Evolutionary conservation across 2,797 vertebrate species (phyloP), one percentile per base, ranked within the genome.

Genomic region (Acanthiza pusilla): DNA sequence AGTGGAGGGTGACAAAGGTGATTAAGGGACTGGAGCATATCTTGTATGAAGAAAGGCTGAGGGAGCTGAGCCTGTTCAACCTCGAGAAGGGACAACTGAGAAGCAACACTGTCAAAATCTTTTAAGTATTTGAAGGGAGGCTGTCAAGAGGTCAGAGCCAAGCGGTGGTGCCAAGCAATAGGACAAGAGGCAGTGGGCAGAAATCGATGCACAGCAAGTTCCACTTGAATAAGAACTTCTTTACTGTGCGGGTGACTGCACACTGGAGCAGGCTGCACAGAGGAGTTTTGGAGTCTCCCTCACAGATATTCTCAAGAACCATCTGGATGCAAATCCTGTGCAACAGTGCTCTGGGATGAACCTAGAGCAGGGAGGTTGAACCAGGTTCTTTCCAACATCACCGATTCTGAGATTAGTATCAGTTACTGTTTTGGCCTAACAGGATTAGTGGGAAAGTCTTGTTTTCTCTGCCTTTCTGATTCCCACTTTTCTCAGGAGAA

Each of bases 1-100:
- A 34, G 30, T 0, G 0, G 11, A 47, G 21, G 8, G 10, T 6
- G 3, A 36, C 55, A 48, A 30, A 36, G 16, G 36, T 13, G 34
- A 36, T 61, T 61, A 6, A 42, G 10, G 6, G 13, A 7, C 20
- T 42, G 7, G 7, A 48, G 9, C 18, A 14, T 54, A 15, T 20
- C 12, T 43, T 17, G 7, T 42, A 4, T 0, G 3, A 5, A 32
- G 21, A 40, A 42, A 13, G 5, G 30, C 20, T 60, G 30, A 47
- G 53, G 14, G 29, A 75, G 7, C 30, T 68, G 13, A 10, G 26
- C 15, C 42, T 68, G 9, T 42, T 68, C 18, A 36, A 22, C 34
- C 18, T 54, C 6, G 2, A 19, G 30, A 60, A 80, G 10, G 61
- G 15, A 36, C 8, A 53, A 0, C 6, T 45, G 29, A 11, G 19